phyloP scores from a whole-genome alignment of 2,797 vertebrate species.

The Enteromius unitaeniatus region DNA sequence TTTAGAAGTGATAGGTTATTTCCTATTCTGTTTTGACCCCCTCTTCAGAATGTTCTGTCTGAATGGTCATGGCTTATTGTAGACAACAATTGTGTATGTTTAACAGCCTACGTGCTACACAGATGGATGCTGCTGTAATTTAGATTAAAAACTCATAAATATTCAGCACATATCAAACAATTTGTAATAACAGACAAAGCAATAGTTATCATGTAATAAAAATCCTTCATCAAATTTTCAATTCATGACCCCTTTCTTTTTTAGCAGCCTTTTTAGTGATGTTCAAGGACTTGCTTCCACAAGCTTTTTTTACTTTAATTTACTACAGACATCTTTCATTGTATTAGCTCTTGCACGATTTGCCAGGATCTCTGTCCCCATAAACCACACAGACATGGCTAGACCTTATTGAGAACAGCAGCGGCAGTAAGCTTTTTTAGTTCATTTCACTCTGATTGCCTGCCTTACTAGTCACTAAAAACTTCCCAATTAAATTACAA shows the following conservation, averaged over 20 bases:
- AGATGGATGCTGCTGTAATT: neutral
- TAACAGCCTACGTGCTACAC: neutral
- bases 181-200: neutral
- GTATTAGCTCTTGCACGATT: neutral
- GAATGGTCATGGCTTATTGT: neutral
- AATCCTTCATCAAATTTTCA: neutral
- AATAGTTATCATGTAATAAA: neutral
- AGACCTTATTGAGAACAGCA: neutral
- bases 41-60: neutral
- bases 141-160: neutral
- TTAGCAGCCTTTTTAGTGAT: neutral
- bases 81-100: neutral
- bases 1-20: neutral
- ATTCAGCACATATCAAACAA: neutral
- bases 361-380: neutral
- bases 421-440: neutral
- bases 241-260: neutral
- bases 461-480: neutral
- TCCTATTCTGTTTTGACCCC: neutral
- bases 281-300: neutral
- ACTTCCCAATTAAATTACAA: neutral
- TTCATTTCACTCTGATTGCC: neutral
- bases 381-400: neutral
- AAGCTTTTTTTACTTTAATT: neutral
- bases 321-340: neutral